Percentiles rank a stretch among this genome's conserved stretches.
phyloP scores from a whole-genome alignment of 2,113 vertebrate genomes.

The Xenus cinereus region DNA sequence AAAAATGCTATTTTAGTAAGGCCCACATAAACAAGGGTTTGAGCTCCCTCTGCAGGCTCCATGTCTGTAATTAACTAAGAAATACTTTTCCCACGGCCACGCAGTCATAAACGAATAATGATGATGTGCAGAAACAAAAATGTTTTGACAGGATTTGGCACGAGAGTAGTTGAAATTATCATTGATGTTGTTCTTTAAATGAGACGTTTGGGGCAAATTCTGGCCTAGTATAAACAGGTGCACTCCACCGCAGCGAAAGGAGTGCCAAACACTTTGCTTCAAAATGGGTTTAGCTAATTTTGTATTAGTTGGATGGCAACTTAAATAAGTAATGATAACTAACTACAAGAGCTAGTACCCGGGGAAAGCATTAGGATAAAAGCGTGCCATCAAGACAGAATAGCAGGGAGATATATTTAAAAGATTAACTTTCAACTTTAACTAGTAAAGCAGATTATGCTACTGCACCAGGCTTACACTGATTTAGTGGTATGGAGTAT shows the following conservation, averaged over 20 bases:
- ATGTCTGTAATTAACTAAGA: slow-evolving; percentile 59
- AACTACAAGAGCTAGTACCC: background rate
- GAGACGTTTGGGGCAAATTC: slow-evolving; percentile 45
- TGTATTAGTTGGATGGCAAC: background rate
- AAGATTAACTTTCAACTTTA: slow-evolving; percentile 37
- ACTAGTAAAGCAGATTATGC: slow-evolving; percentile 20
- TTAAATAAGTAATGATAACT: slow-evolving; percentile 17
- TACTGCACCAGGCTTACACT: background rate
- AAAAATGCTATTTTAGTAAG: slow-evolving; percentile 14
- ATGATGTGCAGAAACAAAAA: slow-evolving; percentile 68
- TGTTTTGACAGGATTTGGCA: slow-evolving; percentile 69
- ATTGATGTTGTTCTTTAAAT: slow-evolving; percentile 44
- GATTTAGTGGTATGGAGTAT: background rate
- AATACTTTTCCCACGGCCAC: slow-evolving; percentile 32
- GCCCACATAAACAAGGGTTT: slow-evolving; percentile 63
- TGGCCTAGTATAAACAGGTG: slow-evolving; percentile 49
- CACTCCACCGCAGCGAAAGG: background rate
- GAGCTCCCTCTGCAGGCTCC: slow-evolving; percentile 70
- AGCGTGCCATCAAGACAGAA: background rate
- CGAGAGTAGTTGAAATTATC: slow-evolving; percentile 34
- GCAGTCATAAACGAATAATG: slow-evolving; percentile 45
- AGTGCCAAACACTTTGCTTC: background rate
- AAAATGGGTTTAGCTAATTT: background rate
- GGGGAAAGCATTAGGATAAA: background rate
- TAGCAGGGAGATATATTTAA: background rate